Conservation (phyloP, 2,888 invertebrate species). For the Drosophila prostipennis region DNA sequence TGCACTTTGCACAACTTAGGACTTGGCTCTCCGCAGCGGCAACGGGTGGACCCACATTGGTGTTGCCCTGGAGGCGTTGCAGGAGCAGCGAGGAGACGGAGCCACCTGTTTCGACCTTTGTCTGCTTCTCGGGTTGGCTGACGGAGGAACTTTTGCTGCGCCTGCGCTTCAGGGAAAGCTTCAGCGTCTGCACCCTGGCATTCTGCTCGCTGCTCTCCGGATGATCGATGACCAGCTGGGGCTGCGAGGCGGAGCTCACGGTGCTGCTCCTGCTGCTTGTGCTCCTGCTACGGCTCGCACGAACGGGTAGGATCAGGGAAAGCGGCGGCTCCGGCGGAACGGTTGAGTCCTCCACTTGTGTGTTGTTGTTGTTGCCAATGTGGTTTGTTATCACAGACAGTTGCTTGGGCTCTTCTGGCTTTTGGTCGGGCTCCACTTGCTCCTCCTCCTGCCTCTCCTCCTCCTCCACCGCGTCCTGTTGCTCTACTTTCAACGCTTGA, state of each 20-base stretch:
- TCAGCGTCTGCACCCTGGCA: constrained; percentile 43
- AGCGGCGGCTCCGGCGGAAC: constrained; percentile 3
- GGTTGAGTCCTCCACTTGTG: constrained; percentile 12
- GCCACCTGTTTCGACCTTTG: not conserved
- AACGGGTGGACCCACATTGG: constrained; percentile 23
- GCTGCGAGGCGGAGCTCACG: constrained; percentile 80
- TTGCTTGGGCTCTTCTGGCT: constrained; percentile 28
- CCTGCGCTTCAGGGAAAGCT: constrained; percentile 65
- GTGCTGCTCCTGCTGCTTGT: constrained; percentile 59
- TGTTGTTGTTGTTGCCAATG: constrained; percentile 12
- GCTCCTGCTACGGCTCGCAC: constrained; percentile 11
- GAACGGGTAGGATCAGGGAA: constrained; percentile 4
- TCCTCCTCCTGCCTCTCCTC: constrained; percentile 16
- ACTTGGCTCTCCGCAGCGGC: constrained; percentile 5
- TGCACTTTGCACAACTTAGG: constrained; percentile 88
- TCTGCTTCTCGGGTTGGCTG: constrained; percentile 17
- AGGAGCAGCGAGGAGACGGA: constrained; percentile 43
- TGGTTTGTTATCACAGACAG: constrained; percentile 57
- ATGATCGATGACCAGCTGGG: constrained; percentile 82
- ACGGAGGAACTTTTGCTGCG: constrained; percentile 45
- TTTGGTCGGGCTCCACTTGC: not conserved
- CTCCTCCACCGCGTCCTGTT: not conserved
- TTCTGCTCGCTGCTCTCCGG: constrained; percentile 74
- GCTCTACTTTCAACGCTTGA: constrained; percentile 5
- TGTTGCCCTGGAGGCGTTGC: constrained; percentile 59